Base-by-base conservation (phyloP, 2,113 vertebrate genomes). In the Mesembrinibis cayennensis region DNA sequence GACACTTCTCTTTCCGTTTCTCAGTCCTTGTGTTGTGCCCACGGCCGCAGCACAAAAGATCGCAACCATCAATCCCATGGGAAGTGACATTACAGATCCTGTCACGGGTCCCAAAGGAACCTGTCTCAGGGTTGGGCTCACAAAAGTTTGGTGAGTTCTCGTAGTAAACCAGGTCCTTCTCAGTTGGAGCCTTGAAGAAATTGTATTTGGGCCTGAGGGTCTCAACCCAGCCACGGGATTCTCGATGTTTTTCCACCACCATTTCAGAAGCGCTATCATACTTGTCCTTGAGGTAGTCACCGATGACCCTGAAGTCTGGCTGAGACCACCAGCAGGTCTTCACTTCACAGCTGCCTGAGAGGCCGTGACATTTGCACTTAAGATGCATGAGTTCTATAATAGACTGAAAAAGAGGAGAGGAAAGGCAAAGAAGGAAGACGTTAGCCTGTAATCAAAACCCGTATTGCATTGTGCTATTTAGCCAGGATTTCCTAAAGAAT, bases 281-380 rank as follows among this genome's bases (percentile, higher is more conserved):
- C 82, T 99, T 99, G 97, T 99, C 98, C 93, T 99, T 99, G 80
- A 99, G 98, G 94, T 98, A 98, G 97, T 99, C 98, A 2, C 98
- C 98, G 1, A 99, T 97, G 85, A 98, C 97, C 42, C 98, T 98
- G 96, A 99, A 99, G 94, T 98, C 98, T 0, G 98, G 98, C 93
- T 99, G 98, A 14, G 98, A 98, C 98, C 98, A 98, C 98, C 98
- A 99, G 92, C 98, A 99, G 10, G 98, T 99, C 96, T 99, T 99
- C 76, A 99, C 98, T 59, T 99, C 98, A 1, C 98, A 99, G 97
- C 98, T 99, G 58, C 98, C 98, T 0, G 98, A 99, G 63, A 99
- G 96, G 40, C 98, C 98, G 1, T 99, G 98, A 49, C 98, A 99
- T 86, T 99, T 99, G 92, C 98, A 99, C 89, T 99, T 99, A 34